phyloP scores from a whole-genome alignment of 2,888 invertebrate genomes.

The Anthophora plumipes region DNA sequence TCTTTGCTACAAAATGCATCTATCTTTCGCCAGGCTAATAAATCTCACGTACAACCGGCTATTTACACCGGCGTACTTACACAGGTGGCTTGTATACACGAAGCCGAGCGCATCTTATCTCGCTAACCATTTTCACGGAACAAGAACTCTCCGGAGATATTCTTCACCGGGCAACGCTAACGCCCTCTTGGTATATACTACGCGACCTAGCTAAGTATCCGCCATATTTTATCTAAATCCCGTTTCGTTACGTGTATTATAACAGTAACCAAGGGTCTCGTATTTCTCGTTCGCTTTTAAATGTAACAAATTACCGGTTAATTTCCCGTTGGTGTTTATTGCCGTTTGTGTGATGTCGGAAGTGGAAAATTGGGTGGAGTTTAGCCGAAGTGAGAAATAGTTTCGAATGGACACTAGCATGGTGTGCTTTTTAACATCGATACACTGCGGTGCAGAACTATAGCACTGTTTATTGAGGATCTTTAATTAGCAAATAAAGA shows the following conservation, averaged over 20 bases:
- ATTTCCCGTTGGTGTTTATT: neutral
- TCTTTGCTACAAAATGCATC: conserved; percentile 53
- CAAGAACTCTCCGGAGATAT: conserved; percentile 55
- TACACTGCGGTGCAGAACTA: no score
- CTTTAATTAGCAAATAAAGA: no score
- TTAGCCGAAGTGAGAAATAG: no score
- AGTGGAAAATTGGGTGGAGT: neutral
- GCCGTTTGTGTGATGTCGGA: neutral
- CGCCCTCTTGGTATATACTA: conserved; percentile 14
- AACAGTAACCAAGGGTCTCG: conserved; percentile 16
- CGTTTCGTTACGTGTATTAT: conserved; percentile 11
- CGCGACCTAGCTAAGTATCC: conserved; percentile 2
- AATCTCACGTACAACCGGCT: conserved; percentile 61
- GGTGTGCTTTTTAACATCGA: no score
- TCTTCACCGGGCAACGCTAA: conserved; percentile 48
- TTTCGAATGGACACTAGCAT: no score
- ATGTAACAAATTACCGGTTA: conserved; percentile 15
- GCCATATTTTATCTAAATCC: conserved; percentile 41
- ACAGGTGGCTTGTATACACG: conserved; percentile 32
- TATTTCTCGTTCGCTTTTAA: conserved; percentile 1
- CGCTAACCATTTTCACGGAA: conserved; percentile 59
- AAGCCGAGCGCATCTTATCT: conserved; percentile 62
- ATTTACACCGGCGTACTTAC: conserved; percentile 60
- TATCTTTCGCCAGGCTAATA: conserved; percentile 62
- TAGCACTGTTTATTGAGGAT: no score